Evolutionary conservation across 2,113 vertebrate species (phyloP).

Genomic region (Heloderma charlesbogerti): DNA sequence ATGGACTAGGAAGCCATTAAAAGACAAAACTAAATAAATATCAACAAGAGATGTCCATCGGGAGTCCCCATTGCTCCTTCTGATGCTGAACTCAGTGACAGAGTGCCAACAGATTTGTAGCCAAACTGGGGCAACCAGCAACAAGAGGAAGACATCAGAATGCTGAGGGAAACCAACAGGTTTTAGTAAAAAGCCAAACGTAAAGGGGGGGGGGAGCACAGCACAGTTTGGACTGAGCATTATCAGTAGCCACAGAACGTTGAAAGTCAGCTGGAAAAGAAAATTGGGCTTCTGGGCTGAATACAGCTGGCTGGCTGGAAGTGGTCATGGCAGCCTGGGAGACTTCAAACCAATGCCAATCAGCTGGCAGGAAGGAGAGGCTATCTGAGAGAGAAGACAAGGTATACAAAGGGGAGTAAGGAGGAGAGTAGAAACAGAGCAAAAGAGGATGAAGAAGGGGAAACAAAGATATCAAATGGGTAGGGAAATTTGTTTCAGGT

Average conservation of each 20-base stretch:
- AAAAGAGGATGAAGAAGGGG: not conserved
- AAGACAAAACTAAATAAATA: conserved; percentile 48
- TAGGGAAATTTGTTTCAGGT: too few species aligned
- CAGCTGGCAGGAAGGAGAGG: not conserved
- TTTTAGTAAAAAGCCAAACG: not conserved
- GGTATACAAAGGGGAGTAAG: not conserved
- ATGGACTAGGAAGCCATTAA: conserved; percentile 42
- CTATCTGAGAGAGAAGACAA: not conserved
- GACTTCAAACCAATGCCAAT: not conserved
- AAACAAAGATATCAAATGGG: not conserved
- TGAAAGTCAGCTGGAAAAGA: too few species aligned
- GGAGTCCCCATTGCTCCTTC: not conserved
- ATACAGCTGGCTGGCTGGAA: not conserved
- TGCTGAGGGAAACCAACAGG: not conserved
- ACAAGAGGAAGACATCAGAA: not conserved
- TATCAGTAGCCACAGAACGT: too few species aligned
- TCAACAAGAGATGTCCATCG: conserved; percentile 27
- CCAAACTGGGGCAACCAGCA: not conserved
- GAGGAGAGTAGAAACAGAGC: not conserved
- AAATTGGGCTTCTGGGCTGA: not conserved
- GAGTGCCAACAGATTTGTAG: not conserved
- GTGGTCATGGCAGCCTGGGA: not conserved
- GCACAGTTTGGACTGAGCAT: too few species aligned
- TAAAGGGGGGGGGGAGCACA: too few species aligned
- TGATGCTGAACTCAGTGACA: not conserved